phyloP scores from a whole-genome alignment of 2,113 vertebrate genomes.

The Poeciliopsis retropinna region DNA sequence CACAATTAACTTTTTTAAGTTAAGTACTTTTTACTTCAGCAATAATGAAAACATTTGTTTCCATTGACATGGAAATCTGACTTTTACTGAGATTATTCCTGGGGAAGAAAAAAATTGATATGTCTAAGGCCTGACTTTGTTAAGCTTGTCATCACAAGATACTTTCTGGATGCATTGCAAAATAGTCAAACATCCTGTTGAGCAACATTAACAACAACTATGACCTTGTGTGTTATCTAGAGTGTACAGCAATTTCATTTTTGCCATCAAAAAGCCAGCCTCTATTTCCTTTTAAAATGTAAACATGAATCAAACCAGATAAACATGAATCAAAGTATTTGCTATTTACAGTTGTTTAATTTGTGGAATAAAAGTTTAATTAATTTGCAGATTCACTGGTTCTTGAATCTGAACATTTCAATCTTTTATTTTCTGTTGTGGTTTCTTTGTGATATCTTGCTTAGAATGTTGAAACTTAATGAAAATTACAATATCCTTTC shows the following conservation, averaged over 20 bases:
- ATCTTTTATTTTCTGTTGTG: background rate
- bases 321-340: background rate
- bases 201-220: conserved; percentile 53
- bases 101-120: too few relatives aligned
- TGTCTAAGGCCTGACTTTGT: too few relatives aligned
- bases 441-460: background rate
- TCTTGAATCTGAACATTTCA: background rate
- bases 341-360: background rate
- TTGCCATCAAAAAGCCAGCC: conserved; percentile 19
- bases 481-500: conserved; percentile 35
- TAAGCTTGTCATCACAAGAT: background rate
- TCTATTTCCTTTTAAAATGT: background rate
- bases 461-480: conserved; percentile 2
- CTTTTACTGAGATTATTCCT: background rate
- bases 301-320: background rate
- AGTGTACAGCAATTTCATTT: conserved; percentile 26
- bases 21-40: conserved; percentile 3
- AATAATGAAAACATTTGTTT: conserved; percentile 15
- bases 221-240: conserved; percentile 11
- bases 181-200: conserved; percentile 29
- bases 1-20: background rate
- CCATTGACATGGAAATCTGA: background rate
- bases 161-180: conserved; percentile 4
- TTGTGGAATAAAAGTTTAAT: background rate
- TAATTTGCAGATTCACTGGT: background rate